Base-by-base conservation (phyloP, 2,113 vertebrate species). In the Athene cunicularia region DNA sequence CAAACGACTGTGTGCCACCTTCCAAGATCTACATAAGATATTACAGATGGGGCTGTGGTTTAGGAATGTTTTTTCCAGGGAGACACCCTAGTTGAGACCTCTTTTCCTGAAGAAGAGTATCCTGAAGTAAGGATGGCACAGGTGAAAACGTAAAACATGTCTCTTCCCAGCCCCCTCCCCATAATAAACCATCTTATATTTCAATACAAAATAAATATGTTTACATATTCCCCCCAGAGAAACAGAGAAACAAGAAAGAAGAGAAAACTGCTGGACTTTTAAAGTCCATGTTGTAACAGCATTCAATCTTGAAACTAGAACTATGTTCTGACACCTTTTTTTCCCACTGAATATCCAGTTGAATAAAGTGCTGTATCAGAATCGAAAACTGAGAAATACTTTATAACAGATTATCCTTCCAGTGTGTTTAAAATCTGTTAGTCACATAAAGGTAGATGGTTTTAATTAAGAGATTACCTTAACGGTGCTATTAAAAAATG, bases 401-500 rank as follows among this genome's bases (percentile, higher is more conserved):
- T 90, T 70, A 53, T 39, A 90, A 49, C 1, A 80, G 10, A 62
- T 70, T 27, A 55, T 59, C 37, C 10, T 88, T 84, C 22, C 11
- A 30, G 20, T 27, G 8, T 37, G 21, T 88, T 63, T 86, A 70
- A 93, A 89, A 87, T 37, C 47, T 86, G 24, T 55, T 66, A 47
- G 55, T 63, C 41, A 70, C 28, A 55, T 41, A 74, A 89, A 84
- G n/a, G 37, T 81, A 75, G 15, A 81, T 67, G 47, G 33, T 79
- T 91, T 87, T 72, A 71, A 91, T 90, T 63, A 59, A 59, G 55
- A 77, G 19, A 55, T 93, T 94, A 79, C 60, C 41, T 89, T 91
- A 93, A 45, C 5, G 3, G n/a, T 63, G n/a, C 15, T 84, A 84
- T 77, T 81, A 89, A 91, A 1, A 5, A 86, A 71, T 74, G 26